These are phyloP conservation scores for Dunckerocampus dactyliophorus DNA, from an alignment of 2,113 vertebrate genomes.

Conservation along the genomic window DNA sequence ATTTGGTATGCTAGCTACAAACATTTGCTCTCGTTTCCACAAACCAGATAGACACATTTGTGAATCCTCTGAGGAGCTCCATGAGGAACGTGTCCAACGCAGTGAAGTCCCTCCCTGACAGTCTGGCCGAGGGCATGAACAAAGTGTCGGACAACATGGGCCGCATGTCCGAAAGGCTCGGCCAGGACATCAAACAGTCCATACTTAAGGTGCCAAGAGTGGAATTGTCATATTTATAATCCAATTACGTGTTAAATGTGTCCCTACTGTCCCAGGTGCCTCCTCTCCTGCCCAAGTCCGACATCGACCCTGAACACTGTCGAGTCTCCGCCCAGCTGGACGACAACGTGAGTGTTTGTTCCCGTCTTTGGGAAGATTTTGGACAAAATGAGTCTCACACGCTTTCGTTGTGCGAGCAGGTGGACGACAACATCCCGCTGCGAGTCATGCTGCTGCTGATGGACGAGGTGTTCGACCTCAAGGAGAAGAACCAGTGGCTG, in stretches of 20 bases:
- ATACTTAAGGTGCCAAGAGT: conserved; percentile 86
- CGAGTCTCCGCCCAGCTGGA: conserved; percentile 95
- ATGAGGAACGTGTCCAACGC: conserved; percentile 98
- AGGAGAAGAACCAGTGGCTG: conserved; percentile 98
- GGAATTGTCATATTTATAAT: neutral
- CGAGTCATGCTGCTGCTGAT: conserved; percentile 96
- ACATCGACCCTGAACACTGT: conserved; percentile 90
- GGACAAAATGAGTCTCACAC: neutral
- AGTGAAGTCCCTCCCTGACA: conserved; percentile 95
- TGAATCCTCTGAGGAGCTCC: conserved; percentile 96
- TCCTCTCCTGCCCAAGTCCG: conserved; percentile 87
- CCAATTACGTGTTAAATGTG: neutral
- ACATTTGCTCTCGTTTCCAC: neutral
- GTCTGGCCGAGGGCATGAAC: conserved; percentile 95
- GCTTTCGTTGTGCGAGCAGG: conserved; percentile 64
- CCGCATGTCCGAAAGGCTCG: conserved; percentile 93
- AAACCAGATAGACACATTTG: conserved; percentile 95
- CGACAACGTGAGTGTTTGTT: conserved; percentile 84
- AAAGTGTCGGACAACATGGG: conserved; percentile 99
- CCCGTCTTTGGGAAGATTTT: neutral
- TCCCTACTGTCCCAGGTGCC: conserved; percentile 75
- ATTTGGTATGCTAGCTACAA: no score
- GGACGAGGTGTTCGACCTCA: conserved; percentile 98
- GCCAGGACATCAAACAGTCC: conserved; percentile 96
- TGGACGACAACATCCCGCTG: conserved; percentile 96